Conservation (phyloP, 2,888 invertebrate genomes). For the Drosophila prostipennis region DNA sequence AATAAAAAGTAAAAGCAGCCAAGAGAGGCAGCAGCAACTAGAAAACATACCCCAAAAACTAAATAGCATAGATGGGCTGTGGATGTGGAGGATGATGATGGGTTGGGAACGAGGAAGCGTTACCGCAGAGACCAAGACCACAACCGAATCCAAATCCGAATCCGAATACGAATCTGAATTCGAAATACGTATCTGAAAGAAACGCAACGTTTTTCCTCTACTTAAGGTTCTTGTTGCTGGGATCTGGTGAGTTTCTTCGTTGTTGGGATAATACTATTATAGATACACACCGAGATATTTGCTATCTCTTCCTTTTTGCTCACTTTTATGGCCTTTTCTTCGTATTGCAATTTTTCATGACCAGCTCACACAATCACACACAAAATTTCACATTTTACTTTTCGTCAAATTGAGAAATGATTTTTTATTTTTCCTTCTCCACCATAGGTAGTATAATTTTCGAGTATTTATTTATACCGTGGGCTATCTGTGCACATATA, state of each 20-base stretch:
- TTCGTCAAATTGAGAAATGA: constrained; percentile 56
- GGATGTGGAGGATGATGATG: constrained; percentile 21
- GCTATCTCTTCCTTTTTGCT: constrained; percentile 31
- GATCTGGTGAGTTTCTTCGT: constrained; percentile 1
- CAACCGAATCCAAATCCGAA: constrained; percentile 9
- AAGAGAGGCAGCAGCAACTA: constrained; percentile 47
- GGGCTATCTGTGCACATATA: constrained; percentile 46
- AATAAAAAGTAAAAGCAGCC: constrained; percentile 61
- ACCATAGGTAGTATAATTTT: constrained; percentile 55
- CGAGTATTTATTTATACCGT: constrained; percentile 46
- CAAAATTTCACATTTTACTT: constrained; percentile 57
- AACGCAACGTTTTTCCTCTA: constrained; percentile 12
- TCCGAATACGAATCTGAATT: constrained; percentile 11
- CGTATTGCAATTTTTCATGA: constrained; percentile 42
- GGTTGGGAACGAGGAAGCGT: constrained; percentile 55
- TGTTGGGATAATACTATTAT: constrained; percentile 33
- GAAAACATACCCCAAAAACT: constrained; percentile 54
- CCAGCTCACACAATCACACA: constrained; percentile 35
- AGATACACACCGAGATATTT: constrained; percentile 30
- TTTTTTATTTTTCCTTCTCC: constrained; percentile 25
- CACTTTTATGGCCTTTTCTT: constrained; percentile 25
- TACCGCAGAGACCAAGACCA: constrained; percentile 13
- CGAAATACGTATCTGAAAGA: constrained; percentile 39
- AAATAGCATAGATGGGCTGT: constrained; percentile 29
- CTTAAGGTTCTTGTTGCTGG: constrained; percentile 12